Base-by-base conservation (phyloP, 2,797 vertebrate species). In the Esox masquinongy region DNA sequence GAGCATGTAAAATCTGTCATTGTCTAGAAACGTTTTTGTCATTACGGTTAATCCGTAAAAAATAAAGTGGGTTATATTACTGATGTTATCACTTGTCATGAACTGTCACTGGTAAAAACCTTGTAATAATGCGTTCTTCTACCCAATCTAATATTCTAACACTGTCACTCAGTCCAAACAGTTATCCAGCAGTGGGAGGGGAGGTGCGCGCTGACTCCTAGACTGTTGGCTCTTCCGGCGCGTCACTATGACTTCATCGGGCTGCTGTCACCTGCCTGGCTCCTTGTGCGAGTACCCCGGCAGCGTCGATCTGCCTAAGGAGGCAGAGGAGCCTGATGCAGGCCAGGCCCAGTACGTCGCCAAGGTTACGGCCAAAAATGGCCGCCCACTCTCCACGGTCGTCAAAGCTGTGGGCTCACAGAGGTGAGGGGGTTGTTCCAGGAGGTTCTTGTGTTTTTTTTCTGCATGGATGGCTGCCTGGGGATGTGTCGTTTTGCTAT, bases 221-320 rank as follows among this genome's bases (percentile, higher is more conserved):
- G 61, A 29, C n/a, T 12, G 59, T 12, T 63, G 59, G 59, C 24
- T 2, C 26, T 4, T 64, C 61, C 29, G 61, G 61, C 26, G 26
- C 29, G 22, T 64, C 61, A 64, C 14, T 94, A 98, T 97, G 96
- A 97, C 95, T 79, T 95, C 96, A 0, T 95, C 96, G 0, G 95
- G 97, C 78, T 99, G 97, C 92, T 98, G 96, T 93, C 97, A 98
- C 90, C 94, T 98, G 74, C 96, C 97, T 0, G 96, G 96, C 83
- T 97, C 97, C 74, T 93, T 98, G 17, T 99, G 97, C 1, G 96
- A 98, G 90, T 97, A 97, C 86, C 95, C 96, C 0, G 93, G 95
- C 61, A 95, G 83, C 61, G 89, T 95, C 0, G 91, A 96, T 67
- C 94, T 96, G 87, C 95, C 96, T 79, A 98, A 99, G 89, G 94